phyloP scores from a whole-genome alignment of 2,888 invertebrate genomes.

The Caenorhabditis zanzibari region DNA sequence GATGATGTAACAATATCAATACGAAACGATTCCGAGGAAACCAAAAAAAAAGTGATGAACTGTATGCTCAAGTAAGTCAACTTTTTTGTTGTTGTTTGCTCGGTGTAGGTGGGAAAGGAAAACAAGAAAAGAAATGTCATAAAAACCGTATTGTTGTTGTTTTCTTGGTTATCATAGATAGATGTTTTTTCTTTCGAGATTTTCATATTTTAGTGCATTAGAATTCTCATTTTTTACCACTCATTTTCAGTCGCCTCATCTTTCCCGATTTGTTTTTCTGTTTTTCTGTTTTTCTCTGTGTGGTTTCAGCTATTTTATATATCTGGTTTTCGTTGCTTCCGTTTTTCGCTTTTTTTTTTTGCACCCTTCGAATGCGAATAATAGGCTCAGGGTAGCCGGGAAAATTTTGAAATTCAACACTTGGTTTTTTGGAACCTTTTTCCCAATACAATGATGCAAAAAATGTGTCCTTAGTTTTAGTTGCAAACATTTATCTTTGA shows the following conservation, averaged over 20 bases:
- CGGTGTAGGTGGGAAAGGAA: not conserved
- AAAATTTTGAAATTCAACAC: slow-evolving; percentile 14
- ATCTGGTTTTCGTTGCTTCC: slow-evolving; percentile 5
- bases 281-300: not conserved
- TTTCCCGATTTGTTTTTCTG: slow-evolving; percentile 2
- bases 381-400: not conserved
- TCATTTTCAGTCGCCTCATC: slow-evolving; percentile 3
- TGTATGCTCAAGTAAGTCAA: slow-evolving; percentile 40
- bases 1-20: slow-evolving; percentile 12
- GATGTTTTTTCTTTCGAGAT: not conserved
- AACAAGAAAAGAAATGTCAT: not conserved
- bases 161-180: not conserved
- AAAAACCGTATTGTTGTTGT: not conserved
- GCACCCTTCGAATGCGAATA: not conserved
- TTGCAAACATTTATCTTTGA: too few species aligned
- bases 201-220: not conserved
- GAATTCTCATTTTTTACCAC: slow-evolving; percentile 1
- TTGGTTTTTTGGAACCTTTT: not conserved
- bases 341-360: slow-evolving; percentile 1
- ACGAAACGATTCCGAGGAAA: not conserved
- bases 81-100: slow-evolving; percentile 18
- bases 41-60: slow-evolving; percentile 9
- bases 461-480: too few species aligned
- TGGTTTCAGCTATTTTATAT: slow-evolving; percentile 19
- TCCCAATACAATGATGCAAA: too few species aligned